Conservation (phyloP, 2,888 invertebrate genomes). For the Parnassius glacialis region DNA sequence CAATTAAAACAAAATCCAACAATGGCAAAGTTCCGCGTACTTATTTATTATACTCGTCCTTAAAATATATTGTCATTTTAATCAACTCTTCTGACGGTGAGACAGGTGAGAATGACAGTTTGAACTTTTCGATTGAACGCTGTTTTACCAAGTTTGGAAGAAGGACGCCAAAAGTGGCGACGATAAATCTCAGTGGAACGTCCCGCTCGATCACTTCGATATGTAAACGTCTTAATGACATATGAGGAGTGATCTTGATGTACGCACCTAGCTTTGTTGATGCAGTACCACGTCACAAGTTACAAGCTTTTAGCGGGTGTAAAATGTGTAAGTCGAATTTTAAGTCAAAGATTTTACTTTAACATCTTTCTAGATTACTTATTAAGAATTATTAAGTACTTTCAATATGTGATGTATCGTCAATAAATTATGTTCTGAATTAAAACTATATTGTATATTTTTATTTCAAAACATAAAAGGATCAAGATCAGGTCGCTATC, state of each 20-base stretch:
- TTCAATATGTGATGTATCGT: no score
- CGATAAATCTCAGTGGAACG: constrained; percentile 26
- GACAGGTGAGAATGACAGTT: constrained; percentile 18
- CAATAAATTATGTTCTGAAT: no score
- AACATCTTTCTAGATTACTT: no score
- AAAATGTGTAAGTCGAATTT: no score
- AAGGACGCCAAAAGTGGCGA: constrained; percentile 13
- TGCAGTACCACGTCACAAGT: constrained; percentile 10
- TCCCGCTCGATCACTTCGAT: constrained; percentile 19
- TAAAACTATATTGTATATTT: no score
- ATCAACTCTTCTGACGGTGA: constrained; percentile 3
- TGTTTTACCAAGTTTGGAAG: constrained; percentile 17
- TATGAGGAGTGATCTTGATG: constrained; percentile 28
- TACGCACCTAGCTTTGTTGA: constrained; percentile 23
- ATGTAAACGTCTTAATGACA: constrained; percentile 32
- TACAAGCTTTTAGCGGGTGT: constrained; percentile 3
- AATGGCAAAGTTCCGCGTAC: constrained; percentile 23
- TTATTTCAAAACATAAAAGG: no score
- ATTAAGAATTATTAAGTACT: no score
- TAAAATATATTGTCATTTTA: constrained; percentile 22
- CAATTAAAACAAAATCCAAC: constrained; percentile 12
- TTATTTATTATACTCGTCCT: constrained; percentile 16
- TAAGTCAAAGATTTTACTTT: no score
- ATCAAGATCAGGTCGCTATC: no score
- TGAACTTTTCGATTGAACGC: constrained; percentile 18